phyloP scores from a whole-genome alignment of 2,113 vertebrate genomes.

The Rhinogobius similis region DNA sequence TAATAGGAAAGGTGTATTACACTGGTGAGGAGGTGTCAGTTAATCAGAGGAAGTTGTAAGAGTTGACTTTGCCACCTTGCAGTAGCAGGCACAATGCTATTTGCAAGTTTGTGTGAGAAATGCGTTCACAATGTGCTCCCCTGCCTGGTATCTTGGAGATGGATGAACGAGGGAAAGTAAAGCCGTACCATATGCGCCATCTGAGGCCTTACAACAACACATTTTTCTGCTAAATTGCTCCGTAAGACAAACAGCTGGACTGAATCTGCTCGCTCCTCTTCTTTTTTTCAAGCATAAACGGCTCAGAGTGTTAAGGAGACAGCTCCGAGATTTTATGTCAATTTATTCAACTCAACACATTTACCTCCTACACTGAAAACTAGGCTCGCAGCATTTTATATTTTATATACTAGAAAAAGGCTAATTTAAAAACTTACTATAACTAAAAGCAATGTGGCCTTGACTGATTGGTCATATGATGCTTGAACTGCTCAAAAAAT shows the following conservation, averaged over 20 bases:
- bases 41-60: constrained; percentile 37
- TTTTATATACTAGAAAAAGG: constrained; percentile 10
- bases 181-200: constrained; percentile 47
- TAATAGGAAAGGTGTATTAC: constrained; percentile 33
- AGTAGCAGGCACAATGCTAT: constrained; percentile 13
- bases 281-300: constrained; percentile 29
- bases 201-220: constrained; percentile 57
- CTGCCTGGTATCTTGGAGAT: constrained; percentile 39
- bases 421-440: not conserved
- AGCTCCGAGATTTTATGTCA: constrained; percentile 31
- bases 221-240: constrained; percentile 58
- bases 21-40: constrained; percentile 29
- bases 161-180: constrained; percentile 43
- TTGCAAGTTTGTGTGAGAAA: constrained; percentile 23
- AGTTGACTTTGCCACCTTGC: constrained; percentile 24
- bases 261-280: constrained; percentile 42
- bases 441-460: not conserved
- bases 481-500: not conserved
- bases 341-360: constrained; percentile 28
- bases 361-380: constrained; percentile 17
- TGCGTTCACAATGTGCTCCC: not conserved
- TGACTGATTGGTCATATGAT: not conserved
- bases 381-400: not conserved
- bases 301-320: constrained; percentile 43
- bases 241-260: constrained; percentile 66